Percentiles rank a stretch among this genome's conserved stretches.
These are phyloP conservation scores for Eciton burchellii DNA, from an alignment of 1,140 invertebrate genomes.

Conservation along the genomic window DNA sequence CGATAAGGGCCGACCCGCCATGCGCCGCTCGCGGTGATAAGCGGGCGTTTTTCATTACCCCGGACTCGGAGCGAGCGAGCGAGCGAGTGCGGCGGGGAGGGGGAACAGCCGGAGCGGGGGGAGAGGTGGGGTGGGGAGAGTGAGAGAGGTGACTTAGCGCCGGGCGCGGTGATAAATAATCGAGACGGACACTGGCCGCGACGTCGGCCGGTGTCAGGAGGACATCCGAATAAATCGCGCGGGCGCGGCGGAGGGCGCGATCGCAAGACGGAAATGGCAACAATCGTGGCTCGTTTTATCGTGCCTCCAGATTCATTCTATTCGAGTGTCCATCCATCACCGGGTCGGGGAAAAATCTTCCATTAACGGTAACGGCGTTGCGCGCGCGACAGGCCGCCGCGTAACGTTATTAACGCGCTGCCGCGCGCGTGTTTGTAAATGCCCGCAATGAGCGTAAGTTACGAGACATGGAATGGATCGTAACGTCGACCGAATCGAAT, in stretches of 20 bases:
- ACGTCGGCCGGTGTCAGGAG: background rate
- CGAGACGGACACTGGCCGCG: constrained; percentile 38
- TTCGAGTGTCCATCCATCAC: constrained; percentile 34
- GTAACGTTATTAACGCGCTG: constrained; percentile 2
- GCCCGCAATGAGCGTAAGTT: constrained; percentile 18
- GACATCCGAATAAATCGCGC: constrained; percentile 50
- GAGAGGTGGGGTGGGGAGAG: background rate
- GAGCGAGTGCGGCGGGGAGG: no score
- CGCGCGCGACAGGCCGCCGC: background rate
- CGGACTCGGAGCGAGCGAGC: background rate
- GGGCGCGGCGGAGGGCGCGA: constrained; percentile 22
- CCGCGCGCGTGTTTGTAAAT: background rate
- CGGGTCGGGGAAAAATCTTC: constrained; percentile 49
- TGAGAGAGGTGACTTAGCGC: constrained; percentile 11
- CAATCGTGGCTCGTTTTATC: constrained; percentile 48
- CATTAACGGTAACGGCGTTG: constrained; percentile 42
- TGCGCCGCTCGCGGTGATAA: constrained; percentile 53
- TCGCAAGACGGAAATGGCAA: constrained; percentile 56
- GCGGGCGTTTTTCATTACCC: background rate
- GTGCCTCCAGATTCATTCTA: constrained; percentile 49
- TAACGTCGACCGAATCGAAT: constrained; percentile 34
- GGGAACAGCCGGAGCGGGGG: no score
- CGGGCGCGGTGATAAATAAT: constrained; percentile 53
- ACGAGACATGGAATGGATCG: constrained; percentile 23
- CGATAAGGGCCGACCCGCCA: constrained; percentile 8